These are phyloP conservation scores for Tonatia bakeri DNA, from an alignment of 2,113 vertebrate species.

Conservation along the genomic window DNA sequence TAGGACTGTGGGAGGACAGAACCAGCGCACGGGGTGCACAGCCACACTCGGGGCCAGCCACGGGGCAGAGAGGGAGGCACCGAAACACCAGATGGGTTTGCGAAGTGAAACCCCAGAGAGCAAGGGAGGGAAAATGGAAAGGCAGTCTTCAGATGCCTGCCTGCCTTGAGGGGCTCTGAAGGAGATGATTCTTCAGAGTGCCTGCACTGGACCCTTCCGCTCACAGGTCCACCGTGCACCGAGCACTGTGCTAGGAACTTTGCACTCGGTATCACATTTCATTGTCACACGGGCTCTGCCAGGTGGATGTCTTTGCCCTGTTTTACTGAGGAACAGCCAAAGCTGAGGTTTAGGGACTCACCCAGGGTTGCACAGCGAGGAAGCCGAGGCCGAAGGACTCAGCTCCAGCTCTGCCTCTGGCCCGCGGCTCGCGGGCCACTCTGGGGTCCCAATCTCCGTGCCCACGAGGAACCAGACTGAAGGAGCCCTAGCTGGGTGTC, in stretches of 20 bases:
- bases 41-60: background rate
- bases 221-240: background rate
- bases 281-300: background rate
- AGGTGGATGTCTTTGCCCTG: background rate
- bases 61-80: background rate
- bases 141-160: background rate
- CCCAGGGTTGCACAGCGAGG: background rate
- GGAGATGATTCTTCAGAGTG: background rate
- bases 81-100: background rate
- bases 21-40: background rate
- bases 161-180: background rate
- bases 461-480: too few species aligned
- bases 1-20: background rate
- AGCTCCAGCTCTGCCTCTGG: background rate
- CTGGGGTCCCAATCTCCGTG: background rate
- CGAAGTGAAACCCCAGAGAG: background rate
- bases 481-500: background rate
- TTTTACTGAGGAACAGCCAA: background rate
- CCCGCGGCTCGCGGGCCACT: background rate
- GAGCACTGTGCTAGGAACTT: background rate
- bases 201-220: too few species aligned
- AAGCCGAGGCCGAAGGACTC: background rate
- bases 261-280: background rate
- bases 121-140: background rate
- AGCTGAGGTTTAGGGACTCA: background rate